phyloP scores from a whole-genome alignment of 1,140 invertebrate species.

The Gerris buenoi region DNA sequence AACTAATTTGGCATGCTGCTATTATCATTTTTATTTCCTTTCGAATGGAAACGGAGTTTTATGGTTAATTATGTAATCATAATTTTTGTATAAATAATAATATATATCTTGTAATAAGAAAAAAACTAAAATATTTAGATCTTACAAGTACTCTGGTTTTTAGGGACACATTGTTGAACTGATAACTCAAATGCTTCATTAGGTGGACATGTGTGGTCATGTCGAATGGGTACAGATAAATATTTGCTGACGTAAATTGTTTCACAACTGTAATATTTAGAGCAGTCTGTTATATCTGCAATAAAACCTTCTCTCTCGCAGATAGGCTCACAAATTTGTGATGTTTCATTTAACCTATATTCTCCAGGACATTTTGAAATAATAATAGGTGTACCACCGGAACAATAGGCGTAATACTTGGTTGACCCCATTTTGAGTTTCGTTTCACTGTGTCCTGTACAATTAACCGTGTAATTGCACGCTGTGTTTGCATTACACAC shows the following conservation, averaged over 20 bases:
- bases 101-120: too few relatives aligned
- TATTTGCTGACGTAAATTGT: not conserved
- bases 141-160: not conserved
- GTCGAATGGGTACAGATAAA: not conserved
- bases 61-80: too few relatives aligned
- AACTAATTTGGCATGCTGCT: too few relatives aligned
- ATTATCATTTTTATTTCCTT: too few relatives aligned
- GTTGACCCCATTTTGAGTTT: not conserved
- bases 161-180: not conserved
- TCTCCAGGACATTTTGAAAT: constrained; percentile 7
- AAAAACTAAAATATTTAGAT: too few relatives aligned
- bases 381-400: not conserved
- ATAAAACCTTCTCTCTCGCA: constrained; percentile 3
- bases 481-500: not conserved
- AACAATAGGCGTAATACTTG: constrained; percentile 8
- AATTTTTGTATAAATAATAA: too few relatives aligned
- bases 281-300: constrained; percentile 6
- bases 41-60: too few relatives aligned
- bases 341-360: constrained; percentile 4
- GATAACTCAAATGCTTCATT: not conserved
- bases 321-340: constrained; percentile 7
- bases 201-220: not conserved
- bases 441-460: not conserved
- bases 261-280: constrained; percentile 12
- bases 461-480: not conserved